phyloP scores from a whole-genome alignment of 1,140 invertebrate species.

The Hesperophylax magnus region DNA sequence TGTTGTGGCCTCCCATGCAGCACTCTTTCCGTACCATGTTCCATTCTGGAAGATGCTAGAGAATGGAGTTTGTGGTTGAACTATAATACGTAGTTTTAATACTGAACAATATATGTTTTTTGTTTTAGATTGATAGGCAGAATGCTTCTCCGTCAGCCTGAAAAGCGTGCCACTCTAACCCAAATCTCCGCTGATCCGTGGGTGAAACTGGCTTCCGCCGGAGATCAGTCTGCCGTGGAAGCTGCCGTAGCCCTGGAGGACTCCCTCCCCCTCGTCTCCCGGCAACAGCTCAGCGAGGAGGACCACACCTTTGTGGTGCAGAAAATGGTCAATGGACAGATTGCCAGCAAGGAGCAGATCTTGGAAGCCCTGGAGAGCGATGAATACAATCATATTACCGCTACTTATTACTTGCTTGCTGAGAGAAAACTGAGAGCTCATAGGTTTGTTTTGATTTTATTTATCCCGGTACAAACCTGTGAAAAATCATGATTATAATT shows the following conservation, averaged over 20 bases:
- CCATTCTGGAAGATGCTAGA: too few species aligned
- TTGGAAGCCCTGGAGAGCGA: conserved; percentile 93
- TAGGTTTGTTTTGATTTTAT: conserved; percentile 58
- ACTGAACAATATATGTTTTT: conserved; percentile 34
- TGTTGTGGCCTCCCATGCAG: too few species aligned
- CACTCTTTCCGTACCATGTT: too few species aligned
- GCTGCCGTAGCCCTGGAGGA: conserved; percentile 66
- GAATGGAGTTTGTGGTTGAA: too few species aligned
- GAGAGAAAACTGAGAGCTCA: conserved; percentile 90
- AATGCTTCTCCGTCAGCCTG: conserved; percentile 95
- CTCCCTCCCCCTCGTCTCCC: conserved; percentile 82
- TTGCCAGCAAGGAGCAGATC: conserved; percentile 95
- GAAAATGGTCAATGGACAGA: conserved; percentile 96
- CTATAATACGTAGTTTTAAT: too few species aligned
- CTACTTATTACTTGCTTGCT: conserved; percentile 97
- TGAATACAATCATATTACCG: conserved; percentile 98
- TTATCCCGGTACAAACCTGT: too few species aligned
- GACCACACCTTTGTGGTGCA: conserved; percentile 94
- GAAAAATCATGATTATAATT: too few species aligned
- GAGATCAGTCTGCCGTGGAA: conserved; percentile 60
- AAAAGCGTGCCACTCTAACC: conserved; percentile 88
- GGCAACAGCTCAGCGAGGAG: conserved; percentile 90
- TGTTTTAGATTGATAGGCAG: conserved; percentile 84
- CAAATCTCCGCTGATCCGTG: conserved; percentile 93
- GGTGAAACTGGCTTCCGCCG: conserved; percentile 68